Evolutionary conservation across 2,113 vertebrate species (phyloP).

Genomic region (Python bivittatus): DNA sequence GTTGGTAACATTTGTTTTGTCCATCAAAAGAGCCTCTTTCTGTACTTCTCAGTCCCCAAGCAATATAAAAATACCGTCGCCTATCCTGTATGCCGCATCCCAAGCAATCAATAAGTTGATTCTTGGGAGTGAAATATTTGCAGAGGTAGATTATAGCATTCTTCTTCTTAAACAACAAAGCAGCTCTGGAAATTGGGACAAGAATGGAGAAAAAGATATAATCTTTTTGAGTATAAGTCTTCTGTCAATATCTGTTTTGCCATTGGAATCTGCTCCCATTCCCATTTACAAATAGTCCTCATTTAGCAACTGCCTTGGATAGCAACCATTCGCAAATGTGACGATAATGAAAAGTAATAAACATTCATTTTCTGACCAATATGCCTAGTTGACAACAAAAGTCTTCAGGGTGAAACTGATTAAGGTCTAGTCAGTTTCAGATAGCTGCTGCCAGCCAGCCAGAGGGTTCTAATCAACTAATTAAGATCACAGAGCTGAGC

Average conservation of each 20-base stretch:
- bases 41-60: rapidly evolving
- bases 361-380: neutral
- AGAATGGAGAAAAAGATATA: neutral
- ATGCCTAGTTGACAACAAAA: neutral
- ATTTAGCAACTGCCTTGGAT: neutral
- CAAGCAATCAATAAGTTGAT: neutral
- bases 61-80: neutral
- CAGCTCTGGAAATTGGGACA: neutral
- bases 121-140: neutral
- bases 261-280: neutral
- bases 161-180: neutral
- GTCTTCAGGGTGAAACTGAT: neutral
- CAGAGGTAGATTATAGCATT: neutral
- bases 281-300: neutral
- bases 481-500: neutral
- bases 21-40: neutral
- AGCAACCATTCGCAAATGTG: neutral
- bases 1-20: neutral
- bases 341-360: neutral
- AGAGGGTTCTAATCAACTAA: neutral
- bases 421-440: neutral
- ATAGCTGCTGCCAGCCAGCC: neutral
- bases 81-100: neutral
- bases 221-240: neutral
- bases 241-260: neutral